These are phyloP conservation scores for Caerostris extrusa DNA, from an alignment of 1,140 invertebrate species.

Conservation along the genomic window DNA sequence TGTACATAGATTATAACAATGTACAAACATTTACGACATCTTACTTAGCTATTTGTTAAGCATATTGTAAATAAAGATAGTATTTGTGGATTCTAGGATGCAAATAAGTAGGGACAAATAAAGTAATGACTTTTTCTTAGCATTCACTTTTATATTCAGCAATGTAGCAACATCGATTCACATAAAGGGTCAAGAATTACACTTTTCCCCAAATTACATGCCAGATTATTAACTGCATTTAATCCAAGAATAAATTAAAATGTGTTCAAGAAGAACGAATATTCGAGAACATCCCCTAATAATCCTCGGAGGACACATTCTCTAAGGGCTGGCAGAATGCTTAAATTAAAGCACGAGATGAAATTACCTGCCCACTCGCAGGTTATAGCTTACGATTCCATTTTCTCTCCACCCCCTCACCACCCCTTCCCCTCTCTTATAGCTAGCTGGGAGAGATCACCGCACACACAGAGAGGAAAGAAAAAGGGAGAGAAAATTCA, in stretches of 20 bases:
- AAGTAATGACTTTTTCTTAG: no score
- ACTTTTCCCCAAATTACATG: not conserved
- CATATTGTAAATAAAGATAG: no score
- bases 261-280: not conserved
- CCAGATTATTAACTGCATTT: not conserved
- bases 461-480: not conserved
- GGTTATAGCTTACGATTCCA: constrained; percentile 2
- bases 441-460: not conserved
- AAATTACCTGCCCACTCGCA: constrained; percentile 26
- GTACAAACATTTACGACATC: no score
- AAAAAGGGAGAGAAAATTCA: not conserved
- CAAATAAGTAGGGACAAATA: no score
- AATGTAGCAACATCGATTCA: no score
- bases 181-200: constrained; percentile 4
- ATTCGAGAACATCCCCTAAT: constrained; percentile 11
- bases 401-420: not conserved
- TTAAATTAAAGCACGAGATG: constrained; percentile 26
- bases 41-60: no score
- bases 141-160: no score
- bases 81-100: no score
- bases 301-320: constrained; percentile 21
- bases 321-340: not conserved
- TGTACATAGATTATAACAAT: no score
- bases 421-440: not conserved
- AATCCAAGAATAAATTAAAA: constrained; percentile 31